These are phyloP conservation scores for Novumbra hubbsi DNA, from an alignment of 2,797 vertebrate species.

Conservation along the genomic window DNA sequence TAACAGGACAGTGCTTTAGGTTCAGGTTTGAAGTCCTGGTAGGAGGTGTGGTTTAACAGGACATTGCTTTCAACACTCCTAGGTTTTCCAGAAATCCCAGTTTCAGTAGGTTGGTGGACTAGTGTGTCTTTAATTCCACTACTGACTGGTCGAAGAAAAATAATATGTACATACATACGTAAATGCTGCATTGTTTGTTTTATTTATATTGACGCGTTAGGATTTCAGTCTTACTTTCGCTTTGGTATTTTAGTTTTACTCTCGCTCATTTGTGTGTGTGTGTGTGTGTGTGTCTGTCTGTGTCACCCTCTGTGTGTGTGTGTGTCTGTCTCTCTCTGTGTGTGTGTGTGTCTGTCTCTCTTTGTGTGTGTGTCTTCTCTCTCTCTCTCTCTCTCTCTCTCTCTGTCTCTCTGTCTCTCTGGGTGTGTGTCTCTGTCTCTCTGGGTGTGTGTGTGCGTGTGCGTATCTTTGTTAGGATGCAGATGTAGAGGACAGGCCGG, in stretches of 20 bases:
- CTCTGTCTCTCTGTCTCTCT: conserved; percentile 40
- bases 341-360: neutral
- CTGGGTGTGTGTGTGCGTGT: conserved; percentile 9
- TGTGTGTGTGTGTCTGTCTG: conserved; percentile 10
- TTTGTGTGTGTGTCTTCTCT: conserved; percentile 13
- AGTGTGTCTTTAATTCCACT: neutral
- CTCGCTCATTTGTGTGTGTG: conserved; percentile 16
- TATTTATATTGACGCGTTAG: neutral
- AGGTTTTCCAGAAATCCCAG: too few relatives aligned
- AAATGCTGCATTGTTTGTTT: neutral
- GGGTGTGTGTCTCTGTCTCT: conserved; percentile 1
- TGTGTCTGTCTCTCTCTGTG: conserved; percentile 31
- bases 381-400: too few relatives aligned
- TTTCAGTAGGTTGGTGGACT: too few relatives aligned
- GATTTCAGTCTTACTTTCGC: neutral
- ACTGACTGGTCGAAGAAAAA: neutral
- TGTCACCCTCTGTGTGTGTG: conserved; percentile 14
- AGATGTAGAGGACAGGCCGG: conserved; percentile 83
- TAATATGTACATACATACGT: too few relatives aligned
- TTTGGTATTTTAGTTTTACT: neutral
- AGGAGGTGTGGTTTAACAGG: neutral
- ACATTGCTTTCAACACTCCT: neutral
- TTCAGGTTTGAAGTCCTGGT: neutral
- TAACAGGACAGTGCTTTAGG: neutral
- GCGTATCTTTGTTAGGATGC: conserved; percentile 74